These are phyloP conservation scores for Porphyrio hochstetteri DNA, from an alignment of 2,113 vertebrate species.

Conservation along the genomic window DNA sequence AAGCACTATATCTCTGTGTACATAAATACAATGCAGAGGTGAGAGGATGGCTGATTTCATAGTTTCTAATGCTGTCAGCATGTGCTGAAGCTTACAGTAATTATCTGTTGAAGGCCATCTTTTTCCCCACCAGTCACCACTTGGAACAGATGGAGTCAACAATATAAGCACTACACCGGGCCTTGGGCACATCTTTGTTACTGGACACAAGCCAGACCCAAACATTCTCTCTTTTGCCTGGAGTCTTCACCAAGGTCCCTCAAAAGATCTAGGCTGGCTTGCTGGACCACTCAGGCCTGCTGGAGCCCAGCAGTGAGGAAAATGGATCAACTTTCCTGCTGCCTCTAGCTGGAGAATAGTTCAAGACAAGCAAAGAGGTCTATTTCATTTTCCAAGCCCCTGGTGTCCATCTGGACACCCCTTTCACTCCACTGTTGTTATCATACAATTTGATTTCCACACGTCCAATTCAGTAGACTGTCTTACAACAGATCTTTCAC, in stretches of 20 bases:
- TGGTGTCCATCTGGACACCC: not conserved
- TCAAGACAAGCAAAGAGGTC: not conserved
- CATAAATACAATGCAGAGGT: not conserved
- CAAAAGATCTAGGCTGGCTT: not conserved
- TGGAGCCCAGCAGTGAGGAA: not conserved
- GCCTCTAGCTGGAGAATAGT: not conserved
- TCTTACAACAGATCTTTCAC: not conserved
- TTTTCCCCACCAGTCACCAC: not conserved
- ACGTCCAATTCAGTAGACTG: not conserved
- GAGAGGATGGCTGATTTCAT: not conserved
- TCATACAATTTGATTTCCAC: not conserved
- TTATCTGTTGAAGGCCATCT: not conserved
- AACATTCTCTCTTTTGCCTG: not conserved
- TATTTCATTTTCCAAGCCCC: not conserved
- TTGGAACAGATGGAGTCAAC: not conserved
- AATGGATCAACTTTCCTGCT: not conserved
- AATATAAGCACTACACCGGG: rapidly evolving
- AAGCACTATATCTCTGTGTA: not conserved
- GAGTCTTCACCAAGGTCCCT: not conserved
- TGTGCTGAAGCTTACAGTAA: not conserved
- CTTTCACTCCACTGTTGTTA: not conserved
- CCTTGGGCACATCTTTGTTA: not conserved
- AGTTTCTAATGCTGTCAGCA: not conserved
- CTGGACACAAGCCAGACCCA: not conserved
- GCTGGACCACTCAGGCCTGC: not conserved